These are phyloP conservation scores for Caenorhabditis inopinata DNA, from an alignment of 1,140 invertebrate species.

Conservation along the genomic window DNA sequence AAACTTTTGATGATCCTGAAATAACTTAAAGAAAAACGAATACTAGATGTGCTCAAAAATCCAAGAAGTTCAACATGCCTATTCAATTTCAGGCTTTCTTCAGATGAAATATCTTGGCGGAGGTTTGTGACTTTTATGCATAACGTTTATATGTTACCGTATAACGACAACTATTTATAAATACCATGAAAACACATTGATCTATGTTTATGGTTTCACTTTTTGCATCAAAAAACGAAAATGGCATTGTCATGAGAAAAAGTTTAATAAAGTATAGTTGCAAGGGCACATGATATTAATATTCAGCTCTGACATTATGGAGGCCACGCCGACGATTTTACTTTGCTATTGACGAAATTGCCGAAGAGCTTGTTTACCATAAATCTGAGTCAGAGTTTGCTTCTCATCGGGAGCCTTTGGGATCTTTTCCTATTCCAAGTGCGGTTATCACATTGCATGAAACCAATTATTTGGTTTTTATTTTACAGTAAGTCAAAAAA, in stretches of 20 bases:
- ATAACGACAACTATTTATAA: too few species aligned
- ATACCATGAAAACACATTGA: too few species aligned
- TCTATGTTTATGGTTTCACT: background rate
- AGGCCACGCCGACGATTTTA: conserved; percentile 53
- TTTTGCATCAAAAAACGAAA: too few species aligned
- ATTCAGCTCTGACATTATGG: conserved; percentile 59
- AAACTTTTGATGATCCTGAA: too few species aligned
- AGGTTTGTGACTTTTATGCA: background rate
- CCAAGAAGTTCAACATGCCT: conserved; percentile 1
- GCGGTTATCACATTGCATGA: conserved; percentile 43
- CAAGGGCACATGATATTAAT: background rate
- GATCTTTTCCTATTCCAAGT: conserved; percentile 47
- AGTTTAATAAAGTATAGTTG: background rate
- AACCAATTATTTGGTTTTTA: conserved; percentile 53
- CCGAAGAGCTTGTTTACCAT: conserved; percentile 55
- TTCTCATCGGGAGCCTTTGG: conserved; percentile 48
- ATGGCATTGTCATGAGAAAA: background rate
- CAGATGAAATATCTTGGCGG: conserved; percentile 32
- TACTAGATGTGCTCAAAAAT: background rate
- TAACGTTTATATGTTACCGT: background rate
- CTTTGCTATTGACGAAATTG: conserved; percentile 59
- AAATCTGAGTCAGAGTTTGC: conserved; percentile 54
- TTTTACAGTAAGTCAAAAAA: conserved; percentile 58
- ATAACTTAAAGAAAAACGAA: background rate
- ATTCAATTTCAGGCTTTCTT: conserved; percentile 27